Evolutionary conservation across 2,797 vertebrate genomes (phyloP), one percentile per base, ranked within the genome.

Genomic region (Alosa sapidissima): DNA sequence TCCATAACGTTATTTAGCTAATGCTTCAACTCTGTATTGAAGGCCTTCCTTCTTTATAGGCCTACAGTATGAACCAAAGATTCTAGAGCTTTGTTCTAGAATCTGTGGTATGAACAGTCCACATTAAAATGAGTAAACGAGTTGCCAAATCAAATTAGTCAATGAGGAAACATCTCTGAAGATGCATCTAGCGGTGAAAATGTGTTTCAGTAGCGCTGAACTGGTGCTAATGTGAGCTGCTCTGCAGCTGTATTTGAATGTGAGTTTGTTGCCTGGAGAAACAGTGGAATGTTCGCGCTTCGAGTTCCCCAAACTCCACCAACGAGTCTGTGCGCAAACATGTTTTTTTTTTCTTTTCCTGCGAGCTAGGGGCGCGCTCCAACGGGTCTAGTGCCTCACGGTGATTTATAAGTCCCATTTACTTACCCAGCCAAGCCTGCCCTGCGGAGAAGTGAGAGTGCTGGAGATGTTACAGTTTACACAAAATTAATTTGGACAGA

Each of bases 391-490:
- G 60, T 28, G 28, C 14, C 65, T 51, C 8, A 36, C 65, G 11
- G 65, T 72, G 65, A 72, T 72, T 72, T 72, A 72, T 72, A 28
- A 72, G 65, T 33, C 65, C 13, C 65, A 72, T 72, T 36, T 36
- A 36, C 65, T 72, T 4, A 72, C 1, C 65, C 65, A 72, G 65
- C 11, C 65, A 72, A 72, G 28, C 65, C 65, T 36, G 28, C 28
- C 28, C 65, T 14, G 28, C 6, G 13, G 9, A 14, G 52, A 36
- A 11, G 10, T 16, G 65, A 4, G 28, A 36, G 13, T 36, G 33
- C 41, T 41, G 41, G 41, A 41, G 41, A 41, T 41, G 41, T 41
- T 2, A 41, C 41, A 41, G 41, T 41, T 41, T 41, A 41, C 41
- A 36, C 28, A 14, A 10, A 72, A 72, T 36, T 72, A 0, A 72